A percentile compares a stretch with the other conserved stretches of the same genome.
Conservation (phyloP, 2,888 invertebrate species). For the Oligia fasciuncula region DNA sequence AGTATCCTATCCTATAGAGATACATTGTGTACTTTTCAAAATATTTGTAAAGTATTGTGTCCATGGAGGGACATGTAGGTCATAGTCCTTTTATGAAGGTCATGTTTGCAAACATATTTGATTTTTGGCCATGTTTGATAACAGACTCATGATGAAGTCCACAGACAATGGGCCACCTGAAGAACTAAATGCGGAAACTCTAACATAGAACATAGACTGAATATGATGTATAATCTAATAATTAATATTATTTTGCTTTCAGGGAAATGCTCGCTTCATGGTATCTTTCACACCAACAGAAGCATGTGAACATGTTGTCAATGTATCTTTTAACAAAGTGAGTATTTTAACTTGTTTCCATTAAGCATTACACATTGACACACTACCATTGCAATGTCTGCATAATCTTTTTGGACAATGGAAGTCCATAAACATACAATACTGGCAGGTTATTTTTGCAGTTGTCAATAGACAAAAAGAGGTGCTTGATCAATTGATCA, state of each 20-base stretch:
- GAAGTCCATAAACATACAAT: not conserved
- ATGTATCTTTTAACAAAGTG: slow-evolving; percentile 99
- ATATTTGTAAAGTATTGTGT: not conserved
- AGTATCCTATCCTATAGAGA: slow-evolving; percentile 69
- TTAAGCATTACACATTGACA: not conserved
- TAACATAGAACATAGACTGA: not conserved
- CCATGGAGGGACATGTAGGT: not conserved
- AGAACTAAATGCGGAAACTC: too few species aligned
- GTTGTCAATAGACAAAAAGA: not conserved
- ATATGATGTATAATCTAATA: not conserved
- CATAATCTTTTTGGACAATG: not conserved
- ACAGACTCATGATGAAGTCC: not conserved
- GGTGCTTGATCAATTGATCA: not conserved
- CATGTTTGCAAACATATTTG: not conserved
- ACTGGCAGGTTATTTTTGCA: not conserved
- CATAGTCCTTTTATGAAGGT: not conserved
- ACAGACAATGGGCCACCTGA: not conserved
- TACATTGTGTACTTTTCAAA: not conserved
- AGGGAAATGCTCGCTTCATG: slow-evolving; percentile 94
- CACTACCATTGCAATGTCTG: not conserved
- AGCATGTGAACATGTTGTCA: slow-evolving; percentile 97
- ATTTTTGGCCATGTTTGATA: too few species aligned
- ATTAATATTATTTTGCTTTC: slow-evolving; percentile 62
- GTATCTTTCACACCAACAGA: slow-evolving; percentile 99
- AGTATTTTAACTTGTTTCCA: slow-evolving; percentile 67